phyloP scores from a whole-genome alignment of 2,888 invertebrate species.

The Odontomyia ornata region DNA sequence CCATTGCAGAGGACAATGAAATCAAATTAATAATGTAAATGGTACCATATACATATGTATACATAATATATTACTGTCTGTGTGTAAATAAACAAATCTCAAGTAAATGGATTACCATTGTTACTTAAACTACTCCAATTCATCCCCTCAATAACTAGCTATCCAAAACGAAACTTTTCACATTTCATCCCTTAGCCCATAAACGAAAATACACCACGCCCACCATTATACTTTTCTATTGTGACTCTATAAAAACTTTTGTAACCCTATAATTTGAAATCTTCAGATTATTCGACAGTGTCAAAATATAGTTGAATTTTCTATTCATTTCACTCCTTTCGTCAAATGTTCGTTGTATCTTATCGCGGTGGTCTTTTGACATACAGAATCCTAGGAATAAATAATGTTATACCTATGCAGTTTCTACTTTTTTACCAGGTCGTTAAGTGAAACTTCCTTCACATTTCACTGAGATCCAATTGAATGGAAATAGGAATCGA shows the following conservation, averaged over 20 bases:
- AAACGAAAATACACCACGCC: constrained; percentile 37
- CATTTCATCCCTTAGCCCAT: background rate
- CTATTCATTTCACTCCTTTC: background rate
- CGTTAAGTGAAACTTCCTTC: constrained; percentile 14
- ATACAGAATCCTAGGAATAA: background rate
- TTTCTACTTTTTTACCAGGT: background rate
- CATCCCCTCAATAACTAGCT: background rate
- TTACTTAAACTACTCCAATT: background rate
- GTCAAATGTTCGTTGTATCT: background rate
- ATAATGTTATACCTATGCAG: background rate
- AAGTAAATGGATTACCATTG: constrained; percentile 12
- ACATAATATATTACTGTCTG: too few species aligned
- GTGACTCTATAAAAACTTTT: constrained; percentile 16
- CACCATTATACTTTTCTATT: constrained; percentile 20
- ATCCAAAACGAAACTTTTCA: background rate
- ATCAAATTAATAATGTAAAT: too few species aligned
- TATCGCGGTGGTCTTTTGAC: background rate
- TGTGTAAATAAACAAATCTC: background rate
- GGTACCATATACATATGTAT: too few species aligned
- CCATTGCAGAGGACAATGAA: too few species aligned
- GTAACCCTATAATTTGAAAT: constrained; percentile 14
- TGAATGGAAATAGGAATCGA: background rate
- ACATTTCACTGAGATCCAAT: constrained; percentile 5
- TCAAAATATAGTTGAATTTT: constrained; percentile 34
- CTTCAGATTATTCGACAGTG: constrained; percentile 25